These are phyloP conservation scores for Vollenhovia emeryi DNA, from an alignment of 1,140 invertebrate genomes.

Conservation along the genomic window DNA sequence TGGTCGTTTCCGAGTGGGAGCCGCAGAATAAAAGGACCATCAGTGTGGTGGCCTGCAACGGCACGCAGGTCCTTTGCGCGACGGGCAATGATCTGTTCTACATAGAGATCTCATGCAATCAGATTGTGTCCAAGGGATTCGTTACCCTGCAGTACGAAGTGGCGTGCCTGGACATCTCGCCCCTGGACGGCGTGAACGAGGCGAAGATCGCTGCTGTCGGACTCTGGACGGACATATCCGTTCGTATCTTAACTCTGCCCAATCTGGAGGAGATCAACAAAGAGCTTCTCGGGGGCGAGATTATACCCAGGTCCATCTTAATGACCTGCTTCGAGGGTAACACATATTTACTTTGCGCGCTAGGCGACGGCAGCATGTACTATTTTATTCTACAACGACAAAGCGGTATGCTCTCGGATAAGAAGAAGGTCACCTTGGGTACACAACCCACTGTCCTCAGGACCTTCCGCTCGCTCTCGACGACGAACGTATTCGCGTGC, in stretches of 20 bases:
- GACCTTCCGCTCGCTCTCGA: conserved; percentile 96
- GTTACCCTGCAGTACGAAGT: conserved; percentile 95
- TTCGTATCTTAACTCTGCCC: conserved; percentile 93
- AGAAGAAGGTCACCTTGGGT: conserved; percentile 97
- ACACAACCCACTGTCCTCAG: conserved; percentile 98
- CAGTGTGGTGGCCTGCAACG: conserved; percentile 95
- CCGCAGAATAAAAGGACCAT: conserved; percentile 91
- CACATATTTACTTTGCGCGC: conserved; percentile 95
- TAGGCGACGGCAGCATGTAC: conserved; percentile 99
- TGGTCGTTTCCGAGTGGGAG: conserved; percentile 92
- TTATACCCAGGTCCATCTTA: conserved; percentile 97
- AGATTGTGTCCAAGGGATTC: conserved; percentile 88
- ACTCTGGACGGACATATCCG: conserved; percentile 98
- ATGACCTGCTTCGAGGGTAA: conserved; percentile 97
- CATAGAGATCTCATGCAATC: conserved; percentile 91
- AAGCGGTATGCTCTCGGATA: conserved; percentile 91
- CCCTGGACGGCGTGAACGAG: conserved; percentile 88
- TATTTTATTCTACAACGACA: conserved; percentile 95
- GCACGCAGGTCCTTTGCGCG: conserved; percentile 94
- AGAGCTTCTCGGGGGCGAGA: conserved; percentile 96
- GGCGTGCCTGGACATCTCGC: conserved; percentile 97
- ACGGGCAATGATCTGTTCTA: conserved; percentile 96
- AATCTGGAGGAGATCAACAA: conserved; percentile 92
- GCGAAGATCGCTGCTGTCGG: conserved; percentile 95
- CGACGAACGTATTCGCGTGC: conserved; percentile 99